Base-by-base conservation (phyloP, 2,888 invertebrate genomes). In the Tenthredo livida region DNA sequence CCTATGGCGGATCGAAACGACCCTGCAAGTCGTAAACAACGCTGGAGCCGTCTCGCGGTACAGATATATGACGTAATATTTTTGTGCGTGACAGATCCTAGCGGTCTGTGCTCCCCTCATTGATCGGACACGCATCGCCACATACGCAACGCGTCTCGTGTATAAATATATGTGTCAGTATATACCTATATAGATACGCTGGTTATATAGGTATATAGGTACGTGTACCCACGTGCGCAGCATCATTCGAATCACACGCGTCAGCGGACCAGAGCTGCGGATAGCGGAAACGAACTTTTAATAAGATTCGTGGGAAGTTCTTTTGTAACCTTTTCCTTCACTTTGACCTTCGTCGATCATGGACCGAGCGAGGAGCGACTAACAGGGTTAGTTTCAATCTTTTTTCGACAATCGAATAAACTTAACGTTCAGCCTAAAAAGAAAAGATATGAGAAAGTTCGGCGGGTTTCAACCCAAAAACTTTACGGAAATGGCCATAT, bases 1-100 rank as follows among this genome's bases (percentile, higher is more conserved):
- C 67, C 67, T 83, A 65, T 70, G 67, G 65, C 83, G 70, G 83
- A 67, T 91, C 90, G 90, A 91, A 91, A 91, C 90, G 91, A 91
- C 90, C 90, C 91, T 89, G 88, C 89, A 87, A 91, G 91, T 90
- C 91, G 91, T 91, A 91, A 91, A 91, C 91, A 91, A 91, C 89
- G 89, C 89, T 84, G 89, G 89, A 90, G 87, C 89, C 89, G 91
- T 91, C 91, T 91, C 87, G 88, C 88, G 88, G 87, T 87, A 84
- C 88, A 89, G 89, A 91, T 91, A 91, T 91, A 91, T 91, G 91
- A 91, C 89, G 90, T 90, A 89, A 90, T 91, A 91, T 91, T 90
- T 91, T 91, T 90, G 90, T 91, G 90, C 90, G 89, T 91, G 91
- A 91, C 91, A 90, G 91, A 90, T 90, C 90, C 90, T 87, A 87